Conservation (phyloP, 2,797 vertebrate genomes). For the Sphaeramia orbicularis region DNA sequence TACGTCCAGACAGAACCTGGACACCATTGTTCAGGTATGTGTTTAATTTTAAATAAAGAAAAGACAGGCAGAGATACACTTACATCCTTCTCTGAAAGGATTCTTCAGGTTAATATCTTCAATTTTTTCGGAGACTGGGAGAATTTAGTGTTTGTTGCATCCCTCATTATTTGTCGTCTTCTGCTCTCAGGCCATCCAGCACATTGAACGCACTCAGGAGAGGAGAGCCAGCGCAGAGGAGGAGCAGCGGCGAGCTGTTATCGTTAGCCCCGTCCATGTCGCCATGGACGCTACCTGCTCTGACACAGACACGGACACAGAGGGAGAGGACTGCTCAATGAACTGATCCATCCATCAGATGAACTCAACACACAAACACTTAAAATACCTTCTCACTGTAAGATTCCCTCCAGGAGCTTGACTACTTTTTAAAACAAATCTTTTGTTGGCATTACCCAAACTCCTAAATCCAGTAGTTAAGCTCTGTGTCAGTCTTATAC, state of each 20-base stretch:
- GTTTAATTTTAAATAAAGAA: neutral
- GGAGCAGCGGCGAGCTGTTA: conserved; percentile 93
- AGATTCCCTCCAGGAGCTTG: conserved; percentile 76
- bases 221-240: conserved; percentile 89
- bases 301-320: conserved; percentile 93
- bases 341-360: conserved; percentile 82
- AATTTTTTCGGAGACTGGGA: no score
- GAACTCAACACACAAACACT: conserved; percentile 50
- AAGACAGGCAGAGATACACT: no score
- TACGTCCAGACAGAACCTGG: conserved; percentile 98
- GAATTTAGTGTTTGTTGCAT: neutral
- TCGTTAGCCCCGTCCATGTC: conserved; percentile 89
- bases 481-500: conserved; percentile 69
- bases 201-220: conserved; percentile 96
- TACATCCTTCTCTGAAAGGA: no score
- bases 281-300: conserved; percentile 91
- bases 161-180: neutral
- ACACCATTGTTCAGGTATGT: conserved; percentile 97
- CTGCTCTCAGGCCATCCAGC: conserved; percentile 92
- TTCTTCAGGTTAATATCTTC: no score
- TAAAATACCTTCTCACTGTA: conserved; percentile 73
- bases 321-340: conserved; percentile 91
- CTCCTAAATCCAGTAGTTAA: conserved; percentile 76
- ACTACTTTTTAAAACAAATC: conserved; percentile 64
- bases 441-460: conserved; percentile 72